Base-by-base conservation (phyloP, 1,140 invertebrate genomes). In the Sweltsa coloradensis region DNA sequence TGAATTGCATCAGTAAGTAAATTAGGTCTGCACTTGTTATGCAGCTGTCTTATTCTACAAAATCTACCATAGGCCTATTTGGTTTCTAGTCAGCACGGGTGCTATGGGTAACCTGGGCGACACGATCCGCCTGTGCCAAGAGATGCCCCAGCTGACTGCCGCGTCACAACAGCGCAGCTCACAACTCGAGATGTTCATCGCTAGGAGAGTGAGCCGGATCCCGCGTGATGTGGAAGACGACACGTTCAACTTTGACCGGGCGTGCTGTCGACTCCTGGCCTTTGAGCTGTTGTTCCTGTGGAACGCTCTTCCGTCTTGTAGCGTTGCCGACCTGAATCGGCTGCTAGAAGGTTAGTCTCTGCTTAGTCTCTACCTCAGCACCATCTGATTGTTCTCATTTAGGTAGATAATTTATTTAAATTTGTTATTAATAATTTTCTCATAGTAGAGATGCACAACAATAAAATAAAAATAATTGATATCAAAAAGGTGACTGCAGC, bases 271-370 rank as follows among this genome's bases (percentile, higher is more conserved):
- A 49, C 59, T 84, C 26, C 64, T 82, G 11, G 67, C 75, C 24
- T 76, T 79, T 55, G 82, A 85, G 60, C 64, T 83, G 53, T 62
- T 85, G 3, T 84, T 81, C 52, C 61, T 85, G 21, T 85, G 81
- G 81, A 82, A 83, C 57, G 73, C 78, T 3, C 61, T 85, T 51
- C 72, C 79, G 2, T 78, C 75, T 18, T 80, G 79, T 59, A 70
- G 63, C 3, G 31, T 44, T 1, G 63, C 70, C 23, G 65, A 72
- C 41, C 54, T 79, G 3, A 51, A 59, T 5, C 53, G 34, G 13
- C 73, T 78, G 53, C 55, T 74, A 36, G 46, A 53, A 52, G 70
- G 73, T 75, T 53, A 52, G 48, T 53, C 24, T 39, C 16, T 26
- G 21, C 41, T 2, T 40, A 9, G 11, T n/a, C n/a, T n/a, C n/a